Evolutionary conservation across 2,888 invertebrate genomes (phyloP).

Genomic region (Spatulosminthurus flaviceps): DNA sequence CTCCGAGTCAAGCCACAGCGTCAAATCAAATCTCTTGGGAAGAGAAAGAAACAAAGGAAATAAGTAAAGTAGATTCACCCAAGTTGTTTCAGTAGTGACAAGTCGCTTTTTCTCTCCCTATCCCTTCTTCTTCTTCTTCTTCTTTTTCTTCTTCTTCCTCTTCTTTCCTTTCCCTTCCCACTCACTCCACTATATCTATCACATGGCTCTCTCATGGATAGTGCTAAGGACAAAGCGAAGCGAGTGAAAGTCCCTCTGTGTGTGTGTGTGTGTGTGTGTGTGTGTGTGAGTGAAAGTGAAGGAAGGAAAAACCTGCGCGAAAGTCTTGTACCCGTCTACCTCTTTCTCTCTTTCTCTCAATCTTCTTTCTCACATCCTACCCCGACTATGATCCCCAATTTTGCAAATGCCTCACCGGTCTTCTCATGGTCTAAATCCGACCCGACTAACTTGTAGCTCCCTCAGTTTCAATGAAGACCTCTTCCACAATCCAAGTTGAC

Average conservation of each 20-base stretch:
- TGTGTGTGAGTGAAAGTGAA: slow-evolving; percentile 3
- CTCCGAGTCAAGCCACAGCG: slow-evolving; percentile 24
- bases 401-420: slow-evolving; percentile 46
- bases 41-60: slow-evolving; percentile 42
- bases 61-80: slow-evolving; percentile 45
- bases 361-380: slow-evolving; percentile 27
- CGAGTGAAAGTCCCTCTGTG: background rate
- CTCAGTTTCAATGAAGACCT: slow-evolving; percentile 48
- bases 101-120: slow-evolving; percentile 39
- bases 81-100: slow-evolving; percentile 38
- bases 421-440: slow-evolving; percentile 42
- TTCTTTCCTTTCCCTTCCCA: background rate
- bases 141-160: too few relatives aligned
- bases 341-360: background rate
- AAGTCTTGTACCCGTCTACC: background rate
- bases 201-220: background rate
- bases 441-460: slow-evolving; percentile 49
- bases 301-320: slow-evolving; percentile 43
- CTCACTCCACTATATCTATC: background rate
- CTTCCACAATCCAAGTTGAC: slow-evolving; percentile 46
- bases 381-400: slow-evolving; percentile 43
- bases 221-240: background rate
- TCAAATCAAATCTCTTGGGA: slow-evolving; percentile 35
- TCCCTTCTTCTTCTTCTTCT: slow-evolving; percentile 7
- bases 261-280: slow-evolving; percentile 12